Evolutionary conservation across 2,888 invertebrate species (phyloP).

Genomic region (Villa cingulata): DNA sequence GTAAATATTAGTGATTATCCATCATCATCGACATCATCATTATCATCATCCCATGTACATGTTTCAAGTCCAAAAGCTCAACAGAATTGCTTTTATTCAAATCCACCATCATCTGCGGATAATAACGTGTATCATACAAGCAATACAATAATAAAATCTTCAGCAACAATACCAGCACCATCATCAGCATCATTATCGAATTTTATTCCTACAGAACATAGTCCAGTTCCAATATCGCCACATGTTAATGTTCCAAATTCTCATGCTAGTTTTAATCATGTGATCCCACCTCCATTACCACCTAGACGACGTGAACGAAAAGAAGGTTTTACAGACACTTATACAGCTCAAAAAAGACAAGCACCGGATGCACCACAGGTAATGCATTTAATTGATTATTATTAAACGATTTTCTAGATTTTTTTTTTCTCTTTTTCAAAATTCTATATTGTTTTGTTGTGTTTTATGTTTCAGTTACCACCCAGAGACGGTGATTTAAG

Average conservation of each 20-base stretch:
- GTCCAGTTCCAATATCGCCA: constrained; percentile 31
- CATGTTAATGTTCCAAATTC: constrained; percentile 36
- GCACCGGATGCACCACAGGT: constrained; percentile 51
- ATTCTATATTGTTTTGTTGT: neutral
- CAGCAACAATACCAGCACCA: neutral
- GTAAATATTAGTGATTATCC: constrained; percentile 7
- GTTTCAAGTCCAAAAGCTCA: constrained; percentile 12
- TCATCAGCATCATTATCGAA: neutral
- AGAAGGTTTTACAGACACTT: constrained; percentile 23
- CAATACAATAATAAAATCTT: neutral
- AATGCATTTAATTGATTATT: constrained; percentile 11
- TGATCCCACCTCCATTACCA: constrained; percentile 31
- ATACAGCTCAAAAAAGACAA: constrained; percentile 39
- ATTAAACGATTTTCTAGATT: neutral
- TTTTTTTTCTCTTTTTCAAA: neutral
- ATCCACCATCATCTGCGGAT: neutral
- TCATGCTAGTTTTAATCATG: constrained; percentile 24
- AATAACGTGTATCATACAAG: neutral
- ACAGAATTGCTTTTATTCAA: constrained; percentile 10
- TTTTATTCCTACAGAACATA: constrained; percentile 5
- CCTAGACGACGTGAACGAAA: constrained; percentile 30
- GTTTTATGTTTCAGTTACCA: constrained; percentile 37
- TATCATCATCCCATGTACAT: constrained; percentile 8
- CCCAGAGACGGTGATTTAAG: constrained; percentile 54
- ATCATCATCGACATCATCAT: no score